Base-by-base conservation (phyloP, 1,140 invertebrate species). In the Megathymus violae region DNA sequence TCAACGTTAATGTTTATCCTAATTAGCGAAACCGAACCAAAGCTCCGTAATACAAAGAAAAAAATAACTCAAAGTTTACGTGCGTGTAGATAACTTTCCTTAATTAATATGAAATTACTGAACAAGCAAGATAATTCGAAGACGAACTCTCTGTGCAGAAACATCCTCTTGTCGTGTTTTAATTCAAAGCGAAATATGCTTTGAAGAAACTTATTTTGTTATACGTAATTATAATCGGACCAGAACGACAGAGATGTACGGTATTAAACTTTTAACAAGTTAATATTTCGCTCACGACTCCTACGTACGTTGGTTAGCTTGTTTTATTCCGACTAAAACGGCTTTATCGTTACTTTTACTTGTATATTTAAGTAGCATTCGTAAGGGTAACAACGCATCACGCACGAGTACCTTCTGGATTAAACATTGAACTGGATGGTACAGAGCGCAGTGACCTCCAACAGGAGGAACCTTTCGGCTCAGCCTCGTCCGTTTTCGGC, bases 71-170 rank as follows among this genome's bases (percentile, higher is more conserved):
- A 36, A 11, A 36, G 34, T 3, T n/a, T 36, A 4, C 34, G 34
- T 36, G n/a, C 34, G 34, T 36, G n/a, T 36, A 36, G 34, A n/a
- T 36, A 36, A 36, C 34, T 36, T 36, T 11, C 34, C 34, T 36
- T 36, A 36, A 36, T 36, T 36, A 36, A 36, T 36, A 36, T 36
- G n/a, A 36, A 36, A 36, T 36, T n/a, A 36, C 1, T 11, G 34
- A 36, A 36, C 34, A 36, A 36, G 34, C 34, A 36, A 36, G 34
- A 36, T 36, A 36, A 36, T 36, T 36, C 34, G 11, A 36, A 36
- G 34, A 36, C 34, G 11, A 36, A 36, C 34, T 36, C 34, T 36
- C 27, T 9, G n/a, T 36, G 11, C 34, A n/a, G 34, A 36, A 36
- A 36, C 11, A 11, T 36, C 10, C 34, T 36, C 27, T 31, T 31